These are phyloP conservation scores for Crotalus horridus DNA, from an alignment of 2,113 vertebrate species.

Conservation along the genomic window DNA sequence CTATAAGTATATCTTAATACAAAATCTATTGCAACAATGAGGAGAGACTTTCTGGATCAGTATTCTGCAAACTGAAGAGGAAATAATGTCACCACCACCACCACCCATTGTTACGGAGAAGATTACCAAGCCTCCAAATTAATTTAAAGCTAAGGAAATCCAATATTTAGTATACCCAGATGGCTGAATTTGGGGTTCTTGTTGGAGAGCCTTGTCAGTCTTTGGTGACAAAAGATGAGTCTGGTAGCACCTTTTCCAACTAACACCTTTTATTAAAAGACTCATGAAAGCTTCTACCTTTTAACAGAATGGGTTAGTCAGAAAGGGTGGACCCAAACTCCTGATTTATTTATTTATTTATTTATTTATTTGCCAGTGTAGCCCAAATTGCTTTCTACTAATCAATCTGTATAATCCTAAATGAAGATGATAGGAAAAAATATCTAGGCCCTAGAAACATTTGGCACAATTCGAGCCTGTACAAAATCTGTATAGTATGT, in stretches of 20 bases:
- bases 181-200: not conserved
- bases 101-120: not conserved
- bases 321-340: no score
- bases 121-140: not conserved
- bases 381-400: no score
- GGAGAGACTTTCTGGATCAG: not conserved
- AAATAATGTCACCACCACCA: not conserved
- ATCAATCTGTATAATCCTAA: no score
- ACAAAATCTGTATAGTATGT: not conserved
- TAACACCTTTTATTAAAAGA: no score
- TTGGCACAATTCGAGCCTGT: not conserved
- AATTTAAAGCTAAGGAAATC: not conserved
- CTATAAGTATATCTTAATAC: not conserved
- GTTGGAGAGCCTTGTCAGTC: no score
- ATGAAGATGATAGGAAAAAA: not conserved
- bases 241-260: no score
- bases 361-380: no score
- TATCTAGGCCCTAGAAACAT: not conserved
- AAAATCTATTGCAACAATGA: not conserved
- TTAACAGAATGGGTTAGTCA: no score
- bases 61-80: not conserved
- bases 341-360: no score
- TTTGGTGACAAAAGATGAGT: no score
- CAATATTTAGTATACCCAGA: not conserved
- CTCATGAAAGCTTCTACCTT: no score